These are phyloP conservation scores for Caerostris extrusa DNA, from an alignment of 1,140 invertebrate species.

Conservation along the genomic window DNA sequence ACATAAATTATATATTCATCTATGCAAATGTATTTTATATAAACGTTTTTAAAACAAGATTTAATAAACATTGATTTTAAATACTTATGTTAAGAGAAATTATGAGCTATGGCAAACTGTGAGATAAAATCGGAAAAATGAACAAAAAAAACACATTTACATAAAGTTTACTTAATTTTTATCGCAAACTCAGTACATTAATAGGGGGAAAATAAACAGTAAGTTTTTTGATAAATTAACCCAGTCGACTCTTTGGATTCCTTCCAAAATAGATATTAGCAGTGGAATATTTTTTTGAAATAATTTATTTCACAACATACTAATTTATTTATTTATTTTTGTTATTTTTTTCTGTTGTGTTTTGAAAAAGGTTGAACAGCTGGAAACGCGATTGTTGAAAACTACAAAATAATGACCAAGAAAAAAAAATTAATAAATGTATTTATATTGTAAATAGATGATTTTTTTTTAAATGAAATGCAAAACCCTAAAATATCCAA, in stretches of 20 bases:
- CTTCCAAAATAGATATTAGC: neutral
- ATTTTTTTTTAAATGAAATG: no score
- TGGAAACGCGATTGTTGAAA: neutral
- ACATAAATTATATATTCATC: no score
- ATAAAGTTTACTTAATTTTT: neutral
- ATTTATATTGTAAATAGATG: no score
- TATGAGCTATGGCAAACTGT: no score
- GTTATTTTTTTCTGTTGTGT: neutral
- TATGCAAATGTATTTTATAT: no score
- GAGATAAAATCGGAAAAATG: neutral
- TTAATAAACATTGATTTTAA: no score
- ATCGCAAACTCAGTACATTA: neutral
- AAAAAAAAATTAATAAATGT: no score
- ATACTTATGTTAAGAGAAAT: no score
- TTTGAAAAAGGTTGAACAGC: neutral
- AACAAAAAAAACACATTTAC: neutral
- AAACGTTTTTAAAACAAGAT: no score
- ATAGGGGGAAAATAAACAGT: neutral
- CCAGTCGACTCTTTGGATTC: neutral
- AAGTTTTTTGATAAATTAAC: slow-evolving; percentile 32
- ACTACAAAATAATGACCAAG: neutral
- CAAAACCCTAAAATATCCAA: no score
- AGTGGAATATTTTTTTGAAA: neutral
- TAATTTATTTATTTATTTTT: neutral
- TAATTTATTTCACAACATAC: neutral